Evolutionary conservation across 2,113 vertebrate species (phyloP).

Genomic region (Perca fluviatilis): DNA sequence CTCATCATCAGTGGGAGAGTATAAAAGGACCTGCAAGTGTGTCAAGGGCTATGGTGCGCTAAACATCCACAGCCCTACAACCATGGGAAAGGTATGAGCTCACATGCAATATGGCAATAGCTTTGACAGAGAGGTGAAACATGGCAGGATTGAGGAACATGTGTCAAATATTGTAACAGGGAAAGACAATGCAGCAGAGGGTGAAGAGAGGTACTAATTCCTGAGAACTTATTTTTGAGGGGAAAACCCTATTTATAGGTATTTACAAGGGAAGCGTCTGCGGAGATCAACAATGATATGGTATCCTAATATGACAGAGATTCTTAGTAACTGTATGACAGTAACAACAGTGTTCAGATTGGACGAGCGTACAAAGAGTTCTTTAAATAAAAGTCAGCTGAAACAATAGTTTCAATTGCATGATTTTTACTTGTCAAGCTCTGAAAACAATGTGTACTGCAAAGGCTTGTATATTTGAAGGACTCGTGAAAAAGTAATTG

Average conservation of each 20-base stretch:
- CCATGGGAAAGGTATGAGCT: conserved; percentile 84
- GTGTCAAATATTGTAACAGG: neutral
- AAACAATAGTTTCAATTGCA: conserved; percentile 28
- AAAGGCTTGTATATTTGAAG: neutral
- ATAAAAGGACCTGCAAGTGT: conserved; percentile 75
- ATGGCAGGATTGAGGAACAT: conserved; percentile 5
- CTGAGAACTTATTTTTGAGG: neutral
- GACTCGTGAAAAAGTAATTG: conserved; percentile 7
- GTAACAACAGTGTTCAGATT: conserved; percentile 3
- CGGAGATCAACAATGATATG: conserved; percentile 5
- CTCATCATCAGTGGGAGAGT: conserved; percentile 63
- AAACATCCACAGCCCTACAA: conserved; percentile 68
- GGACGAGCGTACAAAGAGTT: conserved; percentile 6
- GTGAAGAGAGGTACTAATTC: neutral
- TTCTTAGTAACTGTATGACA: conserved; percentile 12
- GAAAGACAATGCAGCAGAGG: neutral
- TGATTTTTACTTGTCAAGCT: conserved; percentile 36
- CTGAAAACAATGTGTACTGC: conserved; percentile 11
- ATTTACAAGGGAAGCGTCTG: conserved; percentile 1
- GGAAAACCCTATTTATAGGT: neutral
- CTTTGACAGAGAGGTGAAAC: conserved; percentile 14
- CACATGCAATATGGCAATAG: neutral
- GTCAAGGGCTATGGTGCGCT: conserved; percentile 37
- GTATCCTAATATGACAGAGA: conserved; percentile 8
- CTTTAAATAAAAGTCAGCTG: conserved; percentile 24